These are phyloP conservation scores for Pollachius pollachius DNA, from an alignment of 2,113 vertebrate species.

Conservation along the genomic window DNA sequence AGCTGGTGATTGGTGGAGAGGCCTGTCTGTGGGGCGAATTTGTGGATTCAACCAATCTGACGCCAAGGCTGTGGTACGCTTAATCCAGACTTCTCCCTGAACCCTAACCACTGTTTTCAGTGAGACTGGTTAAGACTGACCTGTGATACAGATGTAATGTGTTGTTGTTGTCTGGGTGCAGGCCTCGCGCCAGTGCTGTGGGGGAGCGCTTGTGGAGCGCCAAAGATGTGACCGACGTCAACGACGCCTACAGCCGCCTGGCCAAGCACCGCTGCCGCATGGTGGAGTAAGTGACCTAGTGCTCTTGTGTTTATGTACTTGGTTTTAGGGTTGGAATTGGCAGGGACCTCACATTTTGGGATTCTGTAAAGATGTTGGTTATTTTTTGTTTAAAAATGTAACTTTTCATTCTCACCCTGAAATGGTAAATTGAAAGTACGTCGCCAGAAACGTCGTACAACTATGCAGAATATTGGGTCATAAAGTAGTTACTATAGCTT, in stretches of 20 bases:
- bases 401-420: too few relatives aligned
- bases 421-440: too few relatives aligned
- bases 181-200: constrained; percentile 93
- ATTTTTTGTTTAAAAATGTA: too few relatives aligned
- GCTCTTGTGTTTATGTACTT: too few relatives aligned
- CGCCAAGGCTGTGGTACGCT: constrained; percentile 87
- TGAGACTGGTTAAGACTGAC: too few relatives aligned
- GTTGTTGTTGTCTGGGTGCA: constrained; percentile 33
- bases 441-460: too few relatives aligned
- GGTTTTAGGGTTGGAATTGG: too few relatives aligned
- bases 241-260: constrained; percentile 82
- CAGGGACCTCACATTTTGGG: too few relatives aligned
- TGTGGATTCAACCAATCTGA: constrained; percentile 90
- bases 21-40: constrained; percentile 96
- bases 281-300: constrained; percentile 77
- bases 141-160: not conserved
- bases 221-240: constrained; percentile 65
- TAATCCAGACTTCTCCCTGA: not conserved
- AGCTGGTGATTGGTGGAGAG: constrained; percentile 91
- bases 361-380: too few relatives aligned
- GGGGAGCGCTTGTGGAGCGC: constrained; percentile 92
- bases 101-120: not conserved
- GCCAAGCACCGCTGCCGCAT: constrained; percentile 87
- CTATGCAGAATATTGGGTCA: too few relatives aligned
- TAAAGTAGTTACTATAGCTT: too few relatives aligned